Evolutionary conservation across 2,797 vertebrate species (phyloP), one percentile per base, ranked within the genome.

Genomic region (Megaceryle alcyon): DNA sequence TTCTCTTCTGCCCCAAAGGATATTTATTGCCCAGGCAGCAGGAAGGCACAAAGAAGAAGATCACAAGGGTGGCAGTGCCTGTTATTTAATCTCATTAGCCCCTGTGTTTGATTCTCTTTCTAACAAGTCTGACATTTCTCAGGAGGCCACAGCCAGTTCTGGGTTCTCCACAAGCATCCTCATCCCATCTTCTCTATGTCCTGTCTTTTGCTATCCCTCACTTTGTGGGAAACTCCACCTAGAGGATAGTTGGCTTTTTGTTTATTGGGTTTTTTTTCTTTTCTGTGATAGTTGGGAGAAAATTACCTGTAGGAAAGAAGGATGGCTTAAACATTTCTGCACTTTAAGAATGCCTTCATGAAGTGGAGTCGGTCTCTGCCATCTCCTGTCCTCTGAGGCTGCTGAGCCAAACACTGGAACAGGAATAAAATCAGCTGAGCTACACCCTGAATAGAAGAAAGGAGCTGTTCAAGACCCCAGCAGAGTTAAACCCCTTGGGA

Each of bases 381-480:
- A 48, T 71, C 33, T 88, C 31, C 33, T 49, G 17, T 48, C 86
- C 57, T 71, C 29, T 46, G 31, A 0, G 1, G 44, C 41, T 81
- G 33, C 72, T 51, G 31, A 92, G 37, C 7, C 61, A 83, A 96
- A 91, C 29, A 43, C 41, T 61, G 37, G 16, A 69, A 81, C 19
- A 88, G 59, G 31, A 75, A 82, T 46, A 81, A 83, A 94, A 88
- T 78, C 76, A 68, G 26, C 61, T 37, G 29, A 82, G 56, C 25
- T 65, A 20, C 28, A 53, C 22, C 49, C 66, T 86, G 61, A 92
- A 86, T 37, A 90, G 54, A 90, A 85, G 8, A 94, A 92, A 92
- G 26, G n/a, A 88, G 28, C 31, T 91, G 16, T 71, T 91, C 57
- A 91, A 90, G 72, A 53, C 37, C 44, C 71, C 63, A 88, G 39